Conservation (phyloP, 2,888 invertebrate genomes). For the Mythimna impura region DNA sequence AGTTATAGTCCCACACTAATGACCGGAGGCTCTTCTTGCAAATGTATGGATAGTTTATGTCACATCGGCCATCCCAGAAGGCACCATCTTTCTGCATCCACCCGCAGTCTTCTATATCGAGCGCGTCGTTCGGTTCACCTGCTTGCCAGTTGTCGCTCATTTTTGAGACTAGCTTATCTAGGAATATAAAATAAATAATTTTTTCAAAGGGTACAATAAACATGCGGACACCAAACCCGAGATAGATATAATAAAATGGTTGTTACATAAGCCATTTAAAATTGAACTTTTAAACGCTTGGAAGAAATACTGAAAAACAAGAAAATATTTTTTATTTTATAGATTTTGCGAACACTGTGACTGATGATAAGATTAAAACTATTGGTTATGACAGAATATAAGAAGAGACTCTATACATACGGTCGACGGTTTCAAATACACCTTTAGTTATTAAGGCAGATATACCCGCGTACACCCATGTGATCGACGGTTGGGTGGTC, state of each 20-base stretch:
- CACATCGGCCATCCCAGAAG: constrained; percentile 75
- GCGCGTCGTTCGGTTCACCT: constrained; percentile 66
- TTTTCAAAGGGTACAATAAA: too few species aligned
- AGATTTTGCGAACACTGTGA: too few species aligned
- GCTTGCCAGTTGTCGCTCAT: constrained; percentile 75
- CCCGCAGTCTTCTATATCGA: constrained; percentile 74
- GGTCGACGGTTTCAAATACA: constrained; percentile 75
- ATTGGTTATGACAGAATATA: too few species aligned
- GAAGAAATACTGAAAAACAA: neutral
- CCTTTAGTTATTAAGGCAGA: constrained; percentile 68
- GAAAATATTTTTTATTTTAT: too few species aligned
- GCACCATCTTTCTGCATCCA: constrained; percentile 41
- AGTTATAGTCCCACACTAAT: constrained; percentile 77
- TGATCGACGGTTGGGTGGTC: neutral
- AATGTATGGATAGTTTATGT: constrained; percentile 69
- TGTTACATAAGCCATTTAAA: too few species aligned
- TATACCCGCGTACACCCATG: neutral
- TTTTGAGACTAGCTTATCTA: constrained; percentile 66
- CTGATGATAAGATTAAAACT: too few species aligned
- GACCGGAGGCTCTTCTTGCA: constrained; percentile 78
- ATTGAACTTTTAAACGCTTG: neutral
- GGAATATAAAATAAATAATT: neutral
- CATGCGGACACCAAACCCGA: too few species aligned
- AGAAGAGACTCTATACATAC: constrained; percentile 37
- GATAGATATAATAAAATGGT: too few species aligned